Evolutionary conservation across 2,113 vertebrate species (phyloP), one percentile per base, ranked within the genome.

Genomic region (Grammomys dolichurus): DNA sequence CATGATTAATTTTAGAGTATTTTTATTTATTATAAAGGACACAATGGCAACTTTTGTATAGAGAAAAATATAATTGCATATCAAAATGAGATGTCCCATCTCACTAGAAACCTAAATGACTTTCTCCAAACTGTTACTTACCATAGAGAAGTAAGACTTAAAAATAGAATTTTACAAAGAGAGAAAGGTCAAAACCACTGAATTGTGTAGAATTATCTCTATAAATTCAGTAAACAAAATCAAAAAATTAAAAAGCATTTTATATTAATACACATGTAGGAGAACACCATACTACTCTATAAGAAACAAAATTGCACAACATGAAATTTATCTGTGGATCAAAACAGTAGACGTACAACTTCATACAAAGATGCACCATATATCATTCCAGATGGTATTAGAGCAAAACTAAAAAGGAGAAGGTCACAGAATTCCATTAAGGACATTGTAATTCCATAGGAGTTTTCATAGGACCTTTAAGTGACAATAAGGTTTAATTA

Each of bases 181-280:
- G 56, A 72, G 36, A 93, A 82, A 90, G 87, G 7, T 54, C 31
- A 56, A 69, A 88, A 86, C 54, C 54, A 93, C 4, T 43, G 7
- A 89, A 51, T n/a, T 73, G 60, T 48, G 4, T 36, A 80, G 17
- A 88, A 82, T 80, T 90, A 60, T 43, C 43, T 91, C 20, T 48
- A 95, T 5, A 82, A 85, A 65, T 76, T 69, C 6, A 65, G 16
- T 75, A 86, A 93, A 91, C 2, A 87, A 94, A 24, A 40, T 86
- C 65, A 24, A 43, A 91, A 17, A 81, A 84, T 48, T 77, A 91
- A 81, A 86, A 95, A 95, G 91, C 40, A 93, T 86, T 84, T 96
- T 80, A 85, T 28, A 51, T 28, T 48, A 87, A 87, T 56, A 76
- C 40, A 91, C 56, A 60, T 48, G 0, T 76, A 82, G 17, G 58